Percentiles rank a stretch among this genome's conserved stretches.
phyloP scores from a whole-genome alignment of 2,797 vertebrate genomes.

The Jordanella pulchra region DNA sequence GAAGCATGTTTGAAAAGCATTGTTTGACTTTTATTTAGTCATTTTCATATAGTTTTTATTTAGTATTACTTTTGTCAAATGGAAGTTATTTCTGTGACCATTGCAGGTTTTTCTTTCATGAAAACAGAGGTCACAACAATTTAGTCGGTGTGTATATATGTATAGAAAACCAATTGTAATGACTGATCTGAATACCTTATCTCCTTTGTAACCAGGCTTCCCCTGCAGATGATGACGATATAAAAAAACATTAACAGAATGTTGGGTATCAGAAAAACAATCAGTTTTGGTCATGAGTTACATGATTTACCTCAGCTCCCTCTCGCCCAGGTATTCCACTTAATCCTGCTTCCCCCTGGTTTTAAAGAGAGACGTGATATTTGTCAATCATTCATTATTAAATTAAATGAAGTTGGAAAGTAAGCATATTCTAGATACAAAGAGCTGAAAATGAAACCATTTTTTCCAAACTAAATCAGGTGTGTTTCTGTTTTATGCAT shows the following conservation, averaged over 20 bases:
- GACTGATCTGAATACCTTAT: slow-evolving; percentile 77
- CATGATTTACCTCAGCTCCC: slow-evolving; percentile 82
- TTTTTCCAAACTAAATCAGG: background rate
- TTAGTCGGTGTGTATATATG: no score
- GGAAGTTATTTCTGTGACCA: no score
- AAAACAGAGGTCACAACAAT: no score
- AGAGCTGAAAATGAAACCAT: background rate
- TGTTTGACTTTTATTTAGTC: no score
- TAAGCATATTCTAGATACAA: background rate
- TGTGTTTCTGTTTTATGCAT: background rate
- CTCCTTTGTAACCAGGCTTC: slow-evolving; percentile 90
- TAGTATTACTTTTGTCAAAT: no score
- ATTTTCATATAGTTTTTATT: no score
- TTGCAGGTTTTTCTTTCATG: no score
- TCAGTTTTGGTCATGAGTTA: slow-evolving; percentile 4
- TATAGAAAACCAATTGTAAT: background rate
- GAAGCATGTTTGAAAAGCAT: no score
- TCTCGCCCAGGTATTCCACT: slow-evolving; percentile 87
- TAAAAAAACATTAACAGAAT: background rate
- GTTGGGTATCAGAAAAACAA: slow-evolving; percentile 6
- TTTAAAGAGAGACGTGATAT: slow-evolving; percentile 32
- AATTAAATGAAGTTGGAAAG: background rate
- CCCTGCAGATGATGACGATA: slow-evolving; percentile 78
- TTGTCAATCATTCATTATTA: background rate
- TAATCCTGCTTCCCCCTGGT: slow-evolving; percentile 86